Percentiles rank a stretch among this genome's conserved stretches.
Conservation (phyloP, 1,140 invertebrate genomes). For the Drusus annulatus region DNA sequence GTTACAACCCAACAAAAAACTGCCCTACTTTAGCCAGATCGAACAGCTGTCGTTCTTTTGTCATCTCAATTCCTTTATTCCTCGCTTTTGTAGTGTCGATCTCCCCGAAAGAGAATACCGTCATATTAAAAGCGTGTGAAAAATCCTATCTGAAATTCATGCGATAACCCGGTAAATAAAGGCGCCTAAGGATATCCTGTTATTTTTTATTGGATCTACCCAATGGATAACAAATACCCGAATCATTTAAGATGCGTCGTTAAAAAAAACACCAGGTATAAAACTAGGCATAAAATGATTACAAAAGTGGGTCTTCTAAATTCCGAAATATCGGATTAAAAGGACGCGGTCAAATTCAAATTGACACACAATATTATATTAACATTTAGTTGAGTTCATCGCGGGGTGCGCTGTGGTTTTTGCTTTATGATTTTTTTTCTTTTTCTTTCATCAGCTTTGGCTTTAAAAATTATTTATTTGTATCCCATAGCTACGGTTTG, state of each 20-base stretch:
- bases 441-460: too few species aligned
- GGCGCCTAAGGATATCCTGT: constrained; percentile 28
- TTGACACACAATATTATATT: too few species aligned
- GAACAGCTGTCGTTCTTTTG: constrained; percentile 31
- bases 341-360: too few species aligned
- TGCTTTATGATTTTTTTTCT: too few species aligned
- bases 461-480: background rate
- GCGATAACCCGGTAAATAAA: constrained; percentile 17
- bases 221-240: constrained; percentile 14
- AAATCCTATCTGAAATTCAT: constrained; percentile 30
- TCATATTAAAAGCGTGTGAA: constrained; percentile 36
- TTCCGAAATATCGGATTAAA: too few species aligned
- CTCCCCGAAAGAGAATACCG: constrained; percentile 1
- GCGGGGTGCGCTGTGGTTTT: too few species aligned
- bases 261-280: constrained; percentile 24
- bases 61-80: constrained; percentile 25
- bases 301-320: background rate
- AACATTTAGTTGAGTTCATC: too few species aligned
- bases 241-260: background rate
- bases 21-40: constrained; percentile 10
- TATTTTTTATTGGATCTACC: constrained; percentile 3
- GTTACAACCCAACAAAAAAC: background rate
- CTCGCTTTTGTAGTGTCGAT: background rate
- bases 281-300: background rate
- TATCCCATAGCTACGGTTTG: constrained; percentile 6